A percentile compares a stretch with the other conserved stretches of the same genome.
Conservation (phyloP, 2,797 vertebrate species). For the Muraenolepis orangiensis region DNA sequence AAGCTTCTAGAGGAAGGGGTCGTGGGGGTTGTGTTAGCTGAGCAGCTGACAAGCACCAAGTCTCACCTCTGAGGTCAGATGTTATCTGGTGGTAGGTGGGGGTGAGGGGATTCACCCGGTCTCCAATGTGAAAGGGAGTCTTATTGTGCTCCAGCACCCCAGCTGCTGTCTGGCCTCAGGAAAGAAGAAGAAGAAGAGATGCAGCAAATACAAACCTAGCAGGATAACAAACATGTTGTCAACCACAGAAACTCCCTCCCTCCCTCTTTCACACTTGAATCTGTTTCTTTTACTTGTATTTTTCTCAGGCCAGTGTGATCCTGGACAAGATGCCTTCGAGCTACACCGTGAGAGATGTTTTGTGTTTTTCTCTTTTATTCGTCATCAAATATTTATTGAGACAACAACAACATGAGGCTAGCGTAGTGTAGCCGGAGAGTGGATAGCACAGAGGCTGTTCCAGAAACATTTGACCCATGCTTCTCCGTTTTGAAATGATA, state of each 20-base stretch:
- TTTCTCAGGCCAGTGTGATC: slow-evolving; percentile 66
- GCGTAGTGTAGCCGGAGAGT: not conserved
- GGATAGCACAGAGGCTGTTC: not conserved
- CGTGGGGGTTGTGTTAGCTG: slow-evolving; percentile 15
- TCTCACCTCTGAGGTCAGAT: slow-evolving; percentile 24
- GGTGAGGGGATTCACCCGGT: not conserved
- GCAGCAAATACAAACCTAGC: not conserved
- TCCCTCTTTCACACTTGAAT: not conserved
- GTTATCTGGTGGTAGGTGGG: slow-evolving; percentile 20
- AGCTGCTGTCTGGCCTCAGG: slow-evolving; percentile 34
- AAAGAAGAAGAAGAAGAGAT: too few relatives aligned
- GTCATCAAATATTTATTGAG: not conserved
- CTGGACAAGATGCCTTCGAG: slow-evolving; percentile 65
- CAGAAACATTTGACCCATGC: not conserved
- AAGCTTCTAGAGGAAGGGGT: slow-evolving; percentile 7
- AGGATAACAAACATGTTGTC: not conserved
- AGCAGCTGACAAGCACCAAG: slow-evolving; percentile 54
- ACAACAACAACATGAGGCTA: not conserved
- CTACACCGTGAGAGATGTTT: slow-evolving; percentile 57
- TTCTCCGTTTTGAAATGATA: not conserved
- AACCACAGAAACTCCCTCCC: too few relatives aligned
- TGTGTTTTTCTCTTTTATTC: not conserved
- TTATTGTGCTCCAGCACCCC: slow-evolving; percentile 34
- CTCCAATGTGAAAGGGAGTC: not conserved
- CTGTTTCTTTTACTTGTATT: slow-evolving; percentile 26